These are phyloP conservation scores for Ctena decussata DNA, from an alignment of 2,888 invertebrate species.

Conservation along the genomic window DNA sequence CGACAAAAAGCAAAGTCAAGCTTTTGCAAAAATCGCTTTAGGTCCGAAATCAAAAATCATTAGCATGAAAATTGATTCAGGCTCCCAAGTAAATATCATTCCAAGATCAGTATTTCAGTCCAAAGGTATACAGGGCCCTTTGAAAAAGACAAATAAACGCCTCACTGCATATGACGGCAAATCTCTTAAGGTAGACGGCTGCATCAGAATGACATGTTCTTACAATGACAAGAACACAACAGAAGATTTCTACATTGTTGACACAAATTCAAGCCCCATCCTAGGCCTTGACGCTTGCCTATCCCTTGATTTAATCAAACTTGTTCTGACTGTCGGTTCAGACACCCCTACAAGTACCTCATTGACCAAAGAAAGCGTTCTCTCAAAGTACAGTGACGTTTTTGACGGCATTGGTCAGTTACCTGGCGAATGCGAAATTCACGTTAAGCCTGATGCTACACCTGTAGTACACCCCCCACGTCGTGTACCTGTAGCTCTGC, in stretches of 20 bases:
- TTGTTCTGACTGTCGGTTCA: background rate
- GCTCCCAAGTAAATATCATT: conserved; percentile 23
- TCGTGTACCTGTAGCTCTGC: background rate
- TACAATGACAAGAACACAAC: background rate
- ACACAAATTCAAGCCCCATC: background rate
- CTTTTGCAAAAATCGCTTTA: conserved; percentile 12
- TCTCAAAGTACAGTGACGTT: background rate
- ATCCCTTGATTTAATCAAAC: background rate
- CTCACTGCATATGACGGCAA: background rate
- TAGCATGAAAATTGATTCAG: conserved; percentile 17
- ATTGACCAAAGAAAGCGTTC: background rate
- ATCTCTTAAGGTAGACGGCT: background rate
- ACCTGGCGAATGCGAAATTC: background rate
- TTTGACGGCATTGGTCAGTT: background rate
- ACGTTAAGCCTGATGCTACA: too few relatives aligned
- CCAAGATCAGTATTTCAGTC: background rate
- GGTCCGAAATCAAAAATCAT: background rate
- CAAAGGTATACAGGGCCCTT: background rate
- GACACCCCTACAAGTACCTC: background rate
- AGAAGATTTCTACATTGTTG: background rate
- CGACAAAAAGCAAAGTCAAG: conserved; percentile 5
- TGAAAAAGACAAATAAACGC: background rate
- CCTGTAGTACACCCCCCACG: background rate
- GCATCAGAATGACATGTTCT: background rate
- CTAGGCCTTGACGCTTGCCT: background rate